Percentiles rank a stretch among this genome's conserved stretches.
Evolutionary conservation across 2,797 vertebrate species (phyloP).

Genomic region (Pseudomugil tenellus): DNA sequence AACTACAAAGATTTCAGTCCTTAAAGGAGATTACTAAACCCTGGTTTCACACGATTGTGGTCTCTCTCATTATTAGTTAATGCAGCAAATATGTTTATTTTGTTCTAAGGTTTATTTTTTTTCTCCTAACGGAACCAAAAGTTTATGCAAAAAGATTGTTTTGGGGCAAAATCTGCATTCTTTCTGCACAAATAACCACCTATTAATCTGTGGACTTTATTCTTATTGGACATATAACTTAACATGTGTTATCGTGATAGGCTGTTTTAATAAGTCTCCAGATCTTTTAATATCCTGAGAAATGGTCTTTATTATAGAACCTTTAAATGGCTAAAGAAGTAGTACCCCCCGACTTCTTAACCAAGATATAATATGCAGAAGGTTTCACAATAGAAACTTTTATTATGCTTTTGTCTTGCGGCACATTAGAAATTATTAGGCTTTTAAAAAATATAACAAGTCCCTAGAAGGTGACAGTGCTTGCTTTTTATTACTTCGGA

Average conservation of each 20-base stretch:
- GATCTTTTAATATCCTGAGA: constrained; percentile 16
- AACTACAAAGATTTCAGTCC: constrained; percentile 30
- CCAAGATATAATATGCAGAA: constrained; percentile 49
- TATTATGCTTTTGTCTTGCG: constrained; percentile 49
- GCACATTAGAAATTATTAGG: constrained; percentile 49
- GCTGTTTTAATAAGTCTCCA: constrained; percentile 14
- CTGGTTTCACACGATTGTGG: constrained; percentile 12
- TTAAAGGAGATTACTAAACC: constrained; percentile 27
- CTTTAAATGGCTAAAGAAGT: constrained; percentile 4
- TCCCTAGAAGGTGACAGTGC: constrained; percentile 39
- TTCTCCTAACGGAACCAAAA: background rate
- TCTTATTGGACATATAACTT: too few relatives aligned
- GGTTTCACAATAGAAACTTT: constrained; percentile 50
- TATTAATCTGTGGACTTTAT: background rate
- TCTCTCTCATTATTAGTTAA: constrained; percentile 6
- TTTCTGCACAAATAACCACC: background rate
- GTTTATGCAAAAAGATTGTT: background rate
- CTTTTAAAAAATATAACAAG: constrained; percentile 59
- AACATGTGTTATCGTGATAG: constrained; percentile 12
- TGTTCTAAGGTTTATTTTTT: background rate
- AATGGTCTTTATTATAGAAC: constrained; percentile 38
- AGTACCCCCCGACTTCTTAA: constrained; percentile 28
- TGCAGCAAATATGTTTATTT: constrained; percentile 8
- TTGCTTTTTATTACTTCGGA: constrained; percentile 49
- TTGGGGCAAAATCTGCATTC: constrained; percentile 1